Conservation (phyloP, 2,888 invertebrate genomes). For the Cylindroiulus punctatus region DNA sequence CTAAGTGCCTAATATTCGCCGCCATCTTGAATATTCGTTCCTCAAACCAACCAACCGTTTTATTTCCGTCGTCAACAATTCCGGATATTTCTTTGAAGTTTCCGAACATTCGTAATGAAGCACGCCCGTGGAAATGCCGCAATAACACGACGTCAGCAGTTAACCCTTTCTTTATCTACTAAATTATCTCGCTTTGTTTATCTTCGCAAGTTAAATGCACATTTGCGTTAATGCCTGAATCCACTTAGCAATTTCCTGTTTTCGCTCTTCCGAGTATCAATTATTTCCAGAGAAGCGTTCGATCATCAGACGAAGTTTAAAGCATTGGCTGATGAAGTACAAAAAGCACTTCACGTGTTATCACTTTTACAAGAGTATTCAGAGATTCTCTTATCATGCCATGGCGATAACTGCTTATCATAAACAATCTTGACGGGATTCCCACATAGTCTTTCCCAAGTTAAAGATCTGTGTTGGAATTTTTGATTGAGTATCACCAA, state of each 20-base stretch:
- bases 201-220: background rate
- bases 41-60: background rate
- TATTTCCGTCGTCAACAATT: background rate
- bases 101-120: background rate
- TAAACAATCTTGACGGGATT: too few species aligned
- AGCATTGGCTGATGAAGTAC: background rate
- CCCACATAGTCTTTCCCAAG: too few species aligned
- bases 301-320: background rate
- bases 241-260: slow-evolving; percentile 24
- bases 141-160: background rate
- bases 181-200: background rate
- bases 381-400: too few species aligned
- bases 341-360: background rate
- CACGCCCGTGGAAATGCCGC: too few species aligned
- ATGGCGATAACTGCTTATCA: too few species aligned
- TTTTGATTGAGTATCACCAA: too few species aligned
- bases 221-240: slow-evolving; percentile 6
- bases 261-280: background rate
- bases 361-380: background rate
- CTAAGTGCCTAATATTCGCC: background rate
- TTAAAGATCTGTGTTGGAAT: too few species aligned
- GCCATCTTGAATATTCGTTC: too few species aligned
- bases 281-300: background rate
- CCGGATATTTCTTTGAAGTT: background rate
- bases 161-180: background rate